phyloP scores from a whole-genome alignment of 2,113 vertebrate genomes.

The Centropus unirufus region DNA sequence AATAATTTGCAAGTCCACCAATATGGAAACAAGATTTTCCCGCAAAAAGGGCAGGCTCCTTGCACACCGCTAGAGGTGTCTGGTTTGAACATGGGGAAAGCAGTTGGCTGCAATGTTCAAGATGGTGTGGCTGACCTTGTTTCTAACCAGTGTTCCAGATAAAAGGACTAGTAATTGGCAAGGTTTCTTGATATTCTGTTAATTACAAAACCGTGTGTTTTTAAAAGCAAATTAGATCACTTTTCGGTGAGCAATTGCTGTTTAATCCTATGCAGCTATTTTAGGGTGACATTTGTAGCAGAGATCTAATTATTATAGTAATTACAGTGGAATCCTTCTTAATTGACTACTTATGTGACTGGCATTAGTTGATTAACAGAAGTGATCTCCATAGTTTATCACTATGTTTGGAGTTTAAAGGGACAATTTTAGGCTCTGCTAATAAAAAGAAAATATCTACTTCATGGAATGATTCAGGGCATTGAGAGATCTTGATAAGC shows the following conservation, averaged over 20 bases:
- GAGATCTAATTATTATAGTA: background rate
- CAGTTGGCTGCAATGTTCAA: rapidly evolving
- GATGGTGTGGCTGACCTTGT: background rate
- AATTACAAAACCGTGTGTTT: background rate
- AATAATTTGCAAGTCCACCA: background rate
- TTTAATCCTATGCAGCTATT: background rate
- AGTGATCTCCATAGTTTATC: background rate
- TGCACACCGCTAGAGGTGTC: background rate
- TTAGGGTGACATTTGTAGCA: constrained; percentile 3
- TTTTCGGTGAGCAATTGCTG: background rate
- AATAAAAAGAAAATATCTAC: background rate
- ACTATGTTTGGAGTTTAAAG: background rate
- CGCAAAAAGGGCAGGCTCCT: background rate
- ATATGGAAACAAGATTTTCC: background rate
- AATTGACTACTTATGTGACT: constrained; percentile 9
- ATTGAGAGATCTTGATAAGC: background rate
- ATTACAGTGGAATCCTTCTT: constrained; percentile 12
- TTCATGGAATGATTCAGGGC: background rate
- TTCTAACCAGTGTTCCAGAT: background rate
- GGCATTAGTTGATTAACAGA: background rate
- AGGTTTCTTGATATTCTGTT: background rate
- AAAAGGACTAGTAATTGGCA: background rate
- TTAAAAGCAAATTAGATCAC: background rate
- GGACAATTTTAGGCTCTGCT: background rate
- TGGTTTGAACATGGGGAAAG: background rate